These are phyloP conservation scores for Muscicapa adusta DNA, from an alignment of 2,113 vertebrate genomes.

Conservation along the genomic window DNA sequence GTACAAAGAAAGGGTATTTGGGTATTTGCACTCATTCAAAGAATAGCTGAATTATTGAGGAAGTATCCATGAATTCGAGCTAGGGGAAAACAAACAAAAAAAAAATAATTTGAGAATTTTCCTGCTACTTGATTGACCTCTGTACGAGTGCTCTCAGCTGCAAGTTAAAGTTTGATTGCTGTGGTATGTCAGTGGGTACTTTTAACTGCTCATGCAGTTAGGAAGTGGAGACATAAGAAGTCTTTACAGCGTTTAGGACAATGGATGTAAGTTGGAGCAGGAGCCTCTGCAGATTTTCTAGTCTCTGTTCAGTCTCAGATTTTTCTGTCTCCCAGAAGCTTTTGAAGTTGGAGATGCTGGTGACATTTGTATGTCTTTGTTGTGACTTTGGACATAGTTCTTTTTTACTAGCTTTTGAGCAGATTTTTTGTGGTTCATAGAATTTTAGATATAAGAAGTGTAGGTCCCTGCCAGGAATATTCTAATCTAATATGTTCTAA, in stretches of 20 bases:
- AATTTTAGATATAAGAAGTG: neutral
- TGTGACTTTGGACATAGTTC: neutral
- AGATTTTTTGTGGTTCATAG: neutral
- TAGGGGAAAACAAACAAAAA: neutral
- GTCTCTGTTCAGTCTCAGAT: neutral
- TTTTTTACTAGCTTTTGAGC: neutral
- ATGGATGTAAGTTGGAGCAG: fast-evolving
- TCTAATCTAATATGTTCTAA: neutral
- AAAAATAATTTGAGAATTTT: neutral
- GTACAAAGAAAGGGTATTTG: neutral
- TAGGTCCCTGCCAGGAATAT: neutral
- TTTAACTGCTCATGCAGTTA: neutral
- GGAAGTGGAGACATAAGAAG: neutral
- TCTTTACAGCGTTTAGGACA: neutral
- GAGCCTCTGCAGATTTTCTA: neutral
- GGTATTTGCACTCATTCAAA: neutral
- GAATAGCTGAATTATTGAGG: neutral
- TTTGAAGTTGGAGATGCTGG: neutral
- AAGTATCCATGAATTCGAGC: neutral
- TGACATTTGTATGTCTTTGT: neutral
- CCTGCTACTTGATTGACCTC: neutral
- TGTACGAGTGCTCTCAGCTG: neutral
- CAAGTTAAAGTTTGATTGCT: neutral
- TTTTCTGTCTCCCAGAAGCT: neutral
- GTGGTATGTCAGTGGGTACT: neutral